These are phyloP conservation scores for Sminthurides aquaticus DNA, from an alignment of 2,888 invertebrate species.

Conservation along the genomic window DNA sequence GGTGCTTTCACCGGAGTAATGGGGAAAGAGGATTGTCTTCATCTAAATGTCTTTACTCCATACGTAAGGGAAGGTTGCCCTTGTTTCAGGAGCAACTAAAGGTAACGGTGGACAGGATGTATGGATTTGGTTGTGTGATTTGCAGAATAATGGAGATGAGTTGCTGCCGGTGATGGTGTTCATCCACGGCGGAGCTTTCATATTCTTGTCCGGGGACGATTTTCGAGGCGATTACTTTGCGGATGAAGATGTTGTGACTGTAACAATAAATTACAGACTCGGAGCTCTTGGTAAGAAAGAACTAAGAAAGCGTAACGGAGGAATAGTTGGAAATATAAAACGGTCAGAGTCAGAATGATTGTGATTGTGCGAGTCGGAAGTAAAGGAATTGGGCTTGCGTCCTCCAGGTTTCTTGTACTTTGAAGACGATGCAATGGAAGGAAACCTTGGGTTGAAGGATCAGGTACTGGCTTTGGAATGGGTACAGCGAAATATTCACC, in stretches of 20 bases:
- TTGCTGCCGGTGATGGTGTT: not conserved
- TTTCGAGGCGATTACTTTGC: not conserved
- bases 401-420: constrained; percentile 14
- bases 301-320: no score
- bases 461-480: constrained; percentile 8
- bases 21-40: constrained; percentile 11
- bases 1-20: not conserved
- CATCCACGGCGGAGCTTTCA: not conserved
- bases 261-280: constrained; percentile 1
- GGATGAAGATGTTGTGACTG: not conserved
- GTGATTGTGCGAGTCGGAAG: no score
- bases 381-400: no score
- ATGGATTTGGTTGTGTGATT: not conserved
- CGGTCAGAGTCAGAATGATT: not conserved
- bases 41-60: constrained; percentile 12
- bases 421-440: constrained; percentile 11
- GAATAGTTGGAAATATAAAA: not conserved
- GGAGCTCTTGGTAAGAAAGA: not conserved
- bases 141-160: not conserved
- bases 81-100: not conserved
- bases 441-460: constrained; percentile 12
- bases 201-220: not conserved
- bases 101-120: not conserved
- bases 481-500: constrained; percentile 17
- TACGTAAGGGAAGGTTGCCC: constrained; percentile 1